Conservation (phyloP, 1,140 invertebrate species). For the Lepidurus couesii region DNA sequence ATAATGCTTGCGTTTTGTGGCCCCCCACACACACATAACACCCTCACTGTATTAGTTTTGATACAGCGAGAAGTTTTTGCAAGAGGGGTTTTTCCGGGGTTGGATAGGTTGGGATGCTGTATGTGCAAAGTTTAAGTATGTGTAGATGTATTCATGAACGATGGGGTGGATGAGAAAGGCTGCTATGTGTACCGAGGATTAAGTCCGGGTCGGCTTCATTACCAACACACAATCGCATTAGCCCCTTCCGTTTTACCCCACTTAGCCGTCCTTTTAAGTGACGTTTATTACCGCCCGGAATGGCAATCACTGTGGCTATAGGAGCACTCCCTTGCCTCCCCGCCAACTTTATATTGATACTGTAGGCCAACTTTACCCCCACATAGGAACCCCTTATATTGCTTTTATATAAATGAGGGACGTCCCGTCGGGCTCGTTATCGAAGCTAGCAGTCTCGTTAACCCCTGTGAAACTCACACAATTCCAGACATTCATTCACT, state of each 20-base stretch:
- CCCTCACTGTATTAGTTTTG: not conserved
- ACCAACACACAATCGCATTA: slow-evolving; percentile 22
- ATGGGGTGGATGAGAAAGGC: not conserved
- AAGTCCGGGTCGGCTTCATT: not conserved
- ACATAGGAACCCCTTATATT: not conserved
- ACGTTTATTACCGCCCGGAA: slow-evolving; percentile 16
- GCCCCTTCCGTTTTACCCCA: slow-evolving; percentile 11
- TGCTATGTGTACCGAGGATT: slow-evolving; percentile 13
- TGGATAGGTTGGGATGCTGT: not conserved
- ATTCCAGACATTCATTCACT: not conserved
- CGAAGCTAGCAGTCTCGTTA: slow-evolving; percentile 7
- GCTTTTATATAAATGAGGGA: slow-evolving; percentile 22
- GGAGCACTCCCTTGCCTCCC: not conserved
- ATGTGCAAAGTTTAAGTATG: not conserved
- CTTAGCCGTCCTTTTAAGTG: slow-evolving; percentile 16
- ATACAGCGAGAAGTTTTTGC: too few species aligned
- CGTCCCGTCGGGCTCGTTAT: slow-evolving; percentile 12
- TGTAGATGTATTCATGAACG: slow-evolving; percentile 22
- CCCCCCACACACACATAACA: not conserved
- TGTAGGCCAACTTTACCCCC: slow-evolving; percentile 8
- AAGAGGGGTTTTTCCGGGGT: not conserved
- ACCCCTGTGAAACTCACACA: not conserved
- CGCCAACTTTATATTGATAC: slow-evolving; percentile 1
- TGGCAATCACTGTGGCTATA: slow-evolving; percentile 12
- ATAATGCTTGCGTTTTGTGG: not conserved